Base-by-base conservation (phyloP, 2,797 vertebrate species). In the Anabacerthia variegaticeps region DNA sequence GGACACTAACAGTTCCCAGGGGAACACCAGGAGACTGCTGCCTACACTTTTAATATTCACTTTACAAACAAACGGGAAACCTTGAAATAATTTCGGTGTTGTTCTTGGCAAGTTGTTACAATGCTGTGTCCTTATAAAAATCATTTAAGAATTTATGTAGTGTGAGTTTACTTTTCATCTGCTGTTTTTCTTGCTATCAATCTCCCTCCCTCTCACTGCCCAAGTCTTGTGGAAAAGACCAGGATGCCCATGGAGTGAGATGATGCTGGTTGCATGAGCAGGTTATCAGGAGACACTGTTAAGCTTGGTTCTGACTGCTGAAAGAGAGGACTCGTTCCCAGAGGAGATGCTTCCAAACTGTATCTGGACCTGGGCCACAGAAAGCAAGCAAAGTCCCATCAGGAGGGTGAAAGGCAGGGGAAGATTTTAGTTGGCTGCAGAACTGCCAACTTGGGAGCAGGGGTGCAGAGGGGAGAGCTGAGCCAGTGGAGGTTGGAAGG, bases 1-100 rank as follows among this genome's bases (percentile, higher is more conserved):
- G 91, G 97, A 97, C 97, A 97, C 97, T 97, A 97, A 98, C 94
- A 97, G 97, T 97, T 98, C 97, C 97, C 97, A 96, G 79, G 97
- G 95, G 97, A 97, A 89, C 87, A 91, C 92, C 66, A 24, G 74
- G 91, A 95, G 78, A 87, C 95, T 97, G 94, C 96, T 89, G 96
- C 97, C 94, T 93, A 95, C 91, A 95, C 97, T 97, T 97, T 96
- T 95, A 97, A 97, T 98, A 97, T 97, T 97, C 97, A 89, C 96
- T 97, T 97, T 92, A 96, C 97, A 98, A 97, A 97, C 97, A 97
- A 97, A 97, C 91, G 95, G 91, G 95, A 97, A 97, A 95, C 95
- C 96, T 97, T 97, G 97, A 96, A 97, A 97, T 96, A 94, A 97
- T 97, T 96, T 95, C 3, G 1, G 72, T 97, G 97, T 97, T 97